These are phyloP conservation scores for Chamaea fasciata DNA, from an alignment of 2,113 vertebrate species.

Conservation along the genomic window DNA sequence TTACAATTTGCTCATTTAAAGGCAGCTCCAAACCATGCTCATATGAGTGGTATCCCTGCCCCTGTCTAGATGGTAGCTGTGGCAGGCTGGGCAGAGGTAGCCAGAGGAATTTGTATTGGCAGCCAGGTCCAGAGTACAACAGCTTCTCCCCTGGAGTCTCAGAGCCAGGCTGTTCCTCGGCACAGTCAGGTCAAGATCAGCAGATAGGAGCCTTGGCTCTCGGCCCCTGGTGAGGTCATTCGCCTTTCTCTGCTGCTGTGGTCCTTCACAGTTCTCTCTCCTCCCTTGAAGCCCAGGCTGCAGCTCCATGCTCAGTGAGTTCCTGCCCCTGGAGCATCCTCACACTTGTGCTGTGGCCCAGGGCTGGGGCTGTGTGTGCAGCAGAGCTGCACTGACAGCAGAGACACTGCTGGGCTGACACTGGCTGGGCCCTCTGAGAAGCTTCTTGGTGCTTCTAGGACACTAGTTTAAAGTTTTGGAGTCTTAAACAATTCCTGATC, in stretches of 20 bases:
- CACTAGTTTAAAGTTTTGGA: not conserved
- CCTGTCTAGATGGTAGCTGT: not conserved
- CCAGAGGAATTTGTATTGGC: not conserved
- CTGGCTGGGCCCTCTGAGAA: not conserved
- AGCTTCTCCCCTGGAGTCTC: not conserved
- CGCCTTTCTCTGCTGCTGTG: not conserved
- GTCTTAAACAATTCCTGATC: not conserved
- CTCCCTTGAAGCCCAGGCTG: not conserved
- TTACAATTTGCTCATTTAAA: not conserved
- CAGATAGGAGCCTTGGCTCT: not conserved
- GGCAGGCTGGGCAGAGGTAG: not conserved
- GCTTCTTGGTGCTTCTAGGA: not conserved
- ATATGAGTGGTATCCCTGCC: not conserved
- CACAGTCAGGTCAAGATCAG: not conserved
- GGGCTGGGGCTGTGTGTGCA: too few relatives aligned
- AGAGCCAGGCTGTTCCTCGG: fast-evolving
- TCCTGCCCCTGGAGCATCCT: not conserved
- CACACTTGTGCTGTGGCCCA: fast-evolving
- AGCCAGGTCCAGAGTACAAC: not conserved
- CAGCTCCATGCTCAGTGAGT: fast-evolving
- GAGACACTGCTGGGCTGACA: fast-evolving
- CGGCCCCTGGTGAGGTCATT: not conserved
- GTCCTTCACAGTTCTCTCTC: not conserved
- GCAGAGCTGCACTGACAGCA: not conserved
- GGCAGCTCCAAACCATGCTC: fast-evolving